Evolutionary conservation across 2,888 invertebrate genomes (phyloP).

Genomic region (Stramonita haemastoma): DNA sequence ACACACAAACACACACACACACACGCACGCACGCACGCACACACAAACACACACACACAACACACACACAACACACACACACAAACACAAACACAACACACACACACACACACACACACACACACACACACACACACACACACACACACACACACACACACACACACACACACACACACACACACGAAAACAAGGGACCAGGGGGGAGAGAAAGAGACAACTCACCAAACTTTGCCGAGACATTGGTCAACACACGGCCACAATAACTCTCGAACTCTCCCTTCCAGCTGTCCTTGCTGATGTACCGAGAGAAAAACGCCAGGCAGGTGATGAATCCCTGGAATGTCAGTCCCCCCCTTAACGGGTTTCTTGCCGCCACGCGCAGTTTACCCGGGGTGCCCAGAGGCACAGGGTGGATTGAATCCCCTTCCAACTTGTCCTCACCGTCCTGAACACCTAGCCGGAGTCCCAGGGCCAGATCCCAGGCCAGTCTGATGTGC

Average conservation of each 20-base stretch:
- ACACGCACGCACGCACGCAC: no score
- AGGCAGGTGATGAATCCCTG: background rate
- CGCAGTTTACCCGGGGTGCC: background rate
- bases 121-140: no score
- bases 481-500: background rate
- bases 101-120: no score
- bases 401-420: background rate
- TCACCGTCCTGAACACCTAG: background rate
- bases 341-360: background rate
- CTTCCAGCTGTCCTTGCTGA: background rate
- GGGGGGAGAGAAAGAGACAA: no score
- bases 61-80: no score
- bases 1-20: no score
- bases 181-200: no score
- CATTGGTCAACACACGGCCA: background rate
- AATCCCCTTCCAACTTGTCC: background rate
- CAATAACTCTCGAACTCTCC: background rate
- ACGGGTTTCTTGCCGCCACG: background rate
- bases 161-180: no score
- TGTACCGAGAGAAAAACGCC: background rate
- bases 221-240: background rate
- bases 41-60: no score
- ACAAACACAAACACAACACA: no score
- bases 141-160: no score
- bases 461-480: background rate